These are phyloP conservation scores for Genyomyrus donnyi DNA, from an alignment of 2,113 vertebrate genomes.

Conservation along the genomic window DNA sequence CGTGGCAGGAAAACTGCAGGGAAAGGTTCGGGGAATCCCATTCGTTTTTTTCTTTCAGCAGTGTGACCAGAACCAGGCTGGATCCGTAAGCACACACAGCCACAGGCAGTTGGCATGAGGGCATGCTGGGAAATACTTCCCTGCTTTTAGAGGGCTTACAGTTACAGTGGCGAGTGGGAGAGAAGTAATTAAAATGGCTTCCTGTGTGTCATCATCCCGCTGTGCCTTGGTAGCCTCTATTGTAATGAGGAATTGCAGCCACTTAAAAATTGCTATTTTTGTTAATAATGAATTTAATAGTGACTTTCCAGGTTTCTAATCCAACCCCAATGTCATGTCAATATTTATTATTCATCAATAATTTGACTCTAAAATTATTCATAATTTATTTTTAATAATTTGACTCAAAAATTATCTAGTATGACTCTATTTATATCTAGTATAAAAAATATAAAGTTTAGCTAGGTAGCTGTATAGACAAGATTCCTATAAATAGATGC, in stretches of 20 bases:
- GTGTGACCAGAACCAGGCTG: neutral
- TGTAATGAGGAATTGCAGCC: neutral
- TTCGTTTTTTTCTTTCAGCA: neutral
- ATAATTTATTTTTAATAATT: neutral
- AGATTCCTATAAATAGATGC: neutral
- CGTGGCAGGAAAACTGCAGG: neutral
- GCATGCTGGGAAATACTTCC: neutral
- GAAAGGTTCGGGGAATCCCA: constrained; percentile 9
- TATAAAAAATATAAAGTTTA: neutral
- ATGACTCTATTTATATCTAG: neutral
- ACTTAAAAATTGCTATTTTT: constrained; percentile 6
- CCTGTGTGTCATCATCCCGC: neutral
- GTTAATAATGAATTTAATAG: constrained; percentile 7
- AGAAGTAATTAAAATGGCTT: constrained; percentile 13
- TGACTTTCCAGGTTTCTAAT: neutral
- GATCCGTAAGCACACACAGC: neutral
- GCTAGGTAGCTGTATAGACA: neutral
- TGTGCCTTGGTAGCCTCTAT: neutral
- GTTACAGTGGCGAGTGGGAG: neutral
- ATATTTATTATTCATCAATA: neutral
- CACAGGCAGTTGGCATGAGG: neutral
- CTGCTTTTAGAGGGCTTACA: constrained; percentile 1
- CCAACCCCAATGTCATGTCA: neutral
- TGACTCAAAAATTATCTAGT: neutral
- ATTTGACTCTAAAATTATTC: neutral